Conservation (phyloP, 2,888 invertebrate species). For the Hydrotaea cyrtoneurina region DNA sequence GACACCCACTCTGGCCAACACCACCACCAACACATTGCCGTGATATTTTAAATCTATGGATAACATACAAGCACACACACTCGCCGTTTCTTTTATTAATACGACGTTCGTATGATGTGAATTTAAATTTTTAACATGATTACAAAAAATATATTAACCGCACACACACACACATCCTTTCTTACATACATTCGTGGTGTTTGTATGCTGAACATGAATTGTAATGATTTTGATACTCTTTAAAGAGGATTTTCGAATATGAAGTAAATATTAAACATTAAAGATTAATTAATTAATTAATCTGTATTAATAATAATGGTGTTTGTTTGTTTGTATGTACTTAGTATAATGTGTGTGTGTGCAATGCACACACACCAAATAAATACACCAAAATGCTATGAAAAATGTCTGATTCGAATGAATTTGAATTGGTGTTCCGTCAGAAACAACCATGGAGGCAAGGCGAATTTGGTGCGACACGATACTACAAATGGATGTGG, state of each 20-base stretch:
- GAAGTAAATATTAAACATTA: conserved; percentile 31
- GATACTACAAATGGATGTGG: too few species aligned
- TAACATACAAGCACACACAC: neutral
- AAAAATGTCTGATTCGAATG: too few species aligned
- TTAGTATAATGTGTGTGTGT: neutral
- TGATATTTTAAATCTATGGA: conserved; percentile 2
- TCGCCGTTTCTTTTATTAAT: too few species aligned
- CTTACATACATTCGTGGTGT: neutral
- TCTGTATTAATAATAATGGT: conserved; percentile 26
- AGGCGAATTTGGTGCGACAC: too few species aligned
- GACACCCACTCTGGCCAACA: too few species aligned
- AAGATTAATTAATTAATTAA: conserved; percentile 34
- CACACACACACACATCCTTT: neutral
- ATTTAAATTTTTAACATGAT: conserved; percentile 26
- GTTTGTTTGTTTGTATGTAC: neutral
- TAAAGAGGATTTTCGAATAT: conserved; percentile 1
- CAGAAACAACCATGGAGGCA: too few species aligned
- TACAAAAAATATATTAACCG: conserved; percentile 23
- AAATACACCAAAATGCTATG: too few species aligned
- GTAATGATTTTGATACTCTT: conserved; percentile 3
- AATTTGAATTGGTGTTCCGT: too few species aligned
- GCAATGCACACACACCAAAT: neutral
- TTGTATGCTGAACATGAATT: conserved; percentile 1
- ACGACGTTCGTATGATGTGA: neutral
- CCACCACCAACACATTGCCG: too few species aligned